These are phyloP conservation scores for Caenorhabditis wallacei DNA, from an alignment of 2,888 invertebrate genomes.

Conservation along the genomic window DNA sequence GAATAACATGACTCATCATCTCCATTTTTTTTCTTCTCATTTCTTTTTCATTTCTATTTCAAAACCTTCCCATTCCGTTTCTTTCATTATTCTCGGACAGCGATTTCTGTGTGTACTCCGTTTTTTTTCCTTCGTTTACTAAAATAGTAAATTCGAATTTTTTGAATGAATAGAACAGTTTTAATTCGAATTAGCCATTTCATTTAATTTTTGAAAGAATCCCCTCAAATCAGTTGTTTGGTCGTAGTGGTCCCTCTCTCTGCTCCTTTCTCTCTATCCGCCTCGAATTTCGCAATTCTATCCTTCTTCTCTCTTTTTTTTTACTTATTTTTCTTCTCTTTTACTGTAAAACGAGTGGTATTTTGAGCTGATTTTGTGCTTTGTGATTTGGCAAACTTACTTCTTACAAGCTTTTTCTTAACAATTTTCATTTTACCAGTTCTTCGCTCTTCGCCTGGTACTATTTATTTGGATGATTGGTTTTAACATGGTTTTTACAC, in stretches of 20 bases:
- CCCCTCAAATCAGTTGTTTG: too few relatives aligned
- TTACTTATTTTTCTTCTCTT: not conserved
- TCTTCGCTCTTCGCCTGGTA: too few relatives aligned
- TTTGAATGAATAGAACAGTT: too few relatives aligned
- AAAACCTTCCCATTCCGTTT: not conserved
- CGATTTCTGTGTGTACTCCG: not conserved
- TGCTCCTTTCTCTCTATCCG: not conserved
- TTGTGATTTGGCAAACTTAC: too few relatives aligned
- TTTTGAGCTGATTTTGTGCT: not conserved
- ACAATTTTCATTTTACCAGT: too few relatives aligned
- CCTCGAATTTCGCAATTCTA: conserved; percentile 8
- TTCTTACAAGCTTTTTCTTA: too few relatives aligned
- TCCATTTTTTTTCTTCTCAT: conserved; percentile 15
- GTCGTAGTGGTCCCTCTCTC: too few relatives aligned
- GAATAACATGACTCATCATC: conserved; percentile 33
- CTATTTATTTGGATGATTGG: too few relatives aligned
- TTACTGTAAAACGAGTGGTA: not conserved
- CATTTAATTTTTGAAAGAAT: too few relatives aligned
- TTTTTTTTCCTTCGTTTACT: not conserved
- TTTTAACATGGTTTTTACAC: too few relatives aligned
- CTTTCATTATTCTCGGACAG: not conserved
- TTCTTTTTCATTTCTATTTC: conserved; percentile 36
- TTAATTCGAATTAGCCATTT: too few relatives aligned
- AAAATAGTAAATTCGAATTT: too few relatives aligned
- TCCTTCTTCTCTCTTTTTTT: conserved; percentile 6